A percentile compares a stretch with the other conserved stretches of the same genome.
Evolutionary conservation across 2,888 invertebrate genomes (phyloP).

Genomic region (Ectemnius cavifrons): DNA sequence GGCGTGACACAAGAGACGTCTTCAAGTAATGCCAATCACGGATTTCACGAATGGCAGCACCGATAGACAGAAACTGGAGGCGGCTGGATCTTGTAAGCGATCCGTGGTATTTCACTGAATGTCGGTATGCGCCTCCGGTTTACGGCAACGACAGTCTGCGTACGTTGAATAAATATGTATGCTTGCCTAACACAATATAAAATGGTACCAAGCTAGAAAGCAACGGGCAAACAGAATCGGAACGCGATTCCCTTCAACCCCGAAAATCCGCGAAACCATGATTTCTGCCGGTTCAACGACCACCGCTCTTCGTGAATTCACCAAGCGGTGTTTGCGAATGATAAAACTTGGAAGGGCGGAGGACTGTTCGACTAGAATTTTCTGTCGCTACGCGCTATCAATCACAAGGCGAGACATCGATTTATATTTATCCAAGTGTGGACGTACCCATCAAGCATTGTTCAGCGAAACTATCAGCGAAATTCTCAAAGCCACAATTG

Average conservation of each 20-base stretch:
- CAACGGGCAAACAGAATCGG: constrained; percentile 26
- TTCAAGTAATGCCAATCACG: constrained; percentile 47
- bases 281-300: background rate
- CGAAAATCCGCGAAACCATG: constrained; percentile 26
- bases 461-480: background rate
- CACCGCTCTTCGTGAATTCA: background rate
- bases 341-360: constrained; percentile 27
- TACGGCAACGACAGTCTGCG: constrained; percentile 54
- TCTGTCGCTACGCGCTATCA: background rate
- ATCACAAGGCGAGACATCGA: background rate
- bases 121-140: constrained; percentile 55
- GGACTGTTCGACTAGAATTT: background rate
- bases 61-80: constrained; percentile 50
- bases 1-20: no score
- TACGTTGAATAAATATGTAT: constrained; percentile 65
- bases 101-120: constrained; percentile 48
- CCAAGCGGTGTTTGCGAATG: constrained; percentile 26
- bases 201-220: constrained; percentile 33
- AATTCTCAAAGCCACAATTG: background rate
- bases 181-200: constrained; percentile 56
- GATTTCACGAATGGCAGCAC: constrained; percentile 43
- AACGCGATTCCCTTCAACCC: constrained; percentile 25
- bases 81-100: constrained; percentile 56
- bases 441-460: no score
- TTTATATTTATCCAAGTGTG: constrained; percentile 1